Evolutionary conservation across 2,113 vertebrate species (phyloP).

Genomic region (Pseudonaja textilis): DNA sequence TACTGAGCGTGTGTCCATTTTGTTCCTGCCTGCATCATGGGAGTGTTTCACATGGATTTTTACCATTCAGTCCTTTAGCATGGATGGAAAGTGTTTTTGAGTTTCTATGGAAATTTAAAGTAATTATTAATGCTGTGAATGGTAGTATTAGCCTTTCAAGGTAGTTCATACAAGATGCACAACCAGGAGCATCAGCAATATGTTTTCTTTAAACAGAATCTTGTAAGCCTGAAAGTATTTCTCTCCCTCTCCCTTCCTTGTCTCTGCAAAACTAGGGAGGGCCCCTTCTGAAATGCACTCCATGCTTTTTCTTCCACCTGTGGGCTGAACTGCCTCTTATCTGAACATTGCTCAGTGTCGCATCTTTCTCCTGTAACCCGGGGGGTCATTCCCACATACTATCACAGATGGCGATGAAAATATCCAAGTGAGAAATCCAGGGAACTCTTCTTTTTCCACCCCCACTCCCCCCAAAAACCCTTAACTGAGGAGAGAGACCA

Average conservation of each 20-base stretch:
- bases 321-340: neutral
- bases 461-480: accelerated
- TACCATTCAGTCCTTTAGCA: neutral
- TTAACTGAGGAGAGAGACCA: neutral
- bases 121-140: neutral
- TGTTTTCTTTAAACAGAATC: neutral
- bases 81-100: neutral
- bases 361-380: neutral
- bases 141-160: neutral
- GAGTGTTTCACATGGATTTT: neutral
- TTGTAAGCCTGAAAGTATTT: neutral
- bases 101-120: neutral
- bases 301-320: neutral
- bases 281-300: neutral
- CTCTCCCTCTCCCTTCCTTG: neutral
- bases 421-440: neutral
- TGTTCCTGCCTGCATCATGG: neutral
- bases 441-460: neutral
- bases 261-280: neutral
- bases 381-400: neutral
- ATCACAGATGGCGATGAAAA: neutral
- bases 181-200: neutral
- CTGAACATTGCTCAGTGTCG: neutral
- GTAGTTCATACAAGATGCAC: neutral
- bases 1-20: neutral